Conservation (phyloP, 2,113 vertebrate genomes). For the Ptychochromis oligacanthus region DNA sequence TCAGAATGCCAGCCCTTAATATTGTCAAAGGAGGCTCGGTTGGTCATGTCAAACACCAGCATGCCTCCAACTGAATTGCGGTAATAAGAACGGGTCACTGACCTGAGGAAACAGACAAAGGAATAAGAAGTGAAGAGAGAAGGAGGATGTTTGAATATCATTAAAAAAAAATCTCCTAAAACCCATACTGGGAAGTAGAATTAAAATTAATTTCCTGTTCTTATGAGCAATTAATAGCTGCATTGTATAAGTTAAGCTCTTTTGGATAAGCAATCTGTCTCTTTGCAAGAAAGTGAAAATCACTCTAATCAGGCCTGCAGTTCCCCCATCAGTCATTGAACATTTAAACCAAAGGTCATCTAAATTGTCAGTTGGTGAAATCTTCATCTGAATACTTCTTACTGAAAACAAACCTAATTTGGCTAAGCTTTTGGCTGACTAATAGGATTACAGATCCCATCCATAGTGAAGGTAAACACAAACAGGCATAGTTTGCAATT, state of each 20-base stretch:
- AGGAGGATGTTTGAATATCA: neutral
- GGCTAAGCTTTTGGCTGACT: constrained; percentile 43
- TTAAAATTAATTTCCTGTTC: constrained; percentile 25
- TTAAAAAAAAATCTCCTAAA: neutral
- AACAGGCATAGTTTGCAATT: constrained; percentile 43
- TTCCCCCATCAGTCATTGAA: constrained; percentile 13
- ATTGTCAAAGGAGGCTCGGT: constrained; percentile 83
- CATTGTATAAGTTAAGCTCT: constrained; percentile 19
- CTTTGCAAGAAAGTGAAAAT: constrained; percentile 19
- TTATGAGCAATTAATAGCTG: constrained; percentile 16
- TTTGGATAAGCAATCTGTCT: constrained; percentile 46
- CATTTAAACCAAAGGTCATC: constrained; percentile 1
- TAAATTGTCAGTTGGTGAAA: neutral
- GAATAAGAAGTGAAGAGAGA: neutral
- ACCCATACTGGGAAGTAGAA: neutral
- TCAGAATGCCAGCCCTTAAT: constrained; percentile 83
- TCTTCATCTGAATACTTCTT: neutral
- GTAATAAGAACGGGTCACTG: constrained; percentile 86
- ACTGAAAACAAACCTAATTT: constrained; percentile 35
- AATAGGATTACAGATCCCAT: constrained; percentile 30
- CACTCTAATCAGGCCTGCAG: neutral
- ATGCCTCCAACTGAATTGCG: constrained; percentile 84
- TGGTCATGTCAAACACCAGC: constrained; percentile 86
- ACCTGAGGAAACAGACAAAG: constrained; percentile 67
- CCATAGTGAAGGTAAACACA: constrained; percentile 41